Conservation (phyloP, 2,113 vertebrate genomes). For the Ptyas mucosa region DNA sequence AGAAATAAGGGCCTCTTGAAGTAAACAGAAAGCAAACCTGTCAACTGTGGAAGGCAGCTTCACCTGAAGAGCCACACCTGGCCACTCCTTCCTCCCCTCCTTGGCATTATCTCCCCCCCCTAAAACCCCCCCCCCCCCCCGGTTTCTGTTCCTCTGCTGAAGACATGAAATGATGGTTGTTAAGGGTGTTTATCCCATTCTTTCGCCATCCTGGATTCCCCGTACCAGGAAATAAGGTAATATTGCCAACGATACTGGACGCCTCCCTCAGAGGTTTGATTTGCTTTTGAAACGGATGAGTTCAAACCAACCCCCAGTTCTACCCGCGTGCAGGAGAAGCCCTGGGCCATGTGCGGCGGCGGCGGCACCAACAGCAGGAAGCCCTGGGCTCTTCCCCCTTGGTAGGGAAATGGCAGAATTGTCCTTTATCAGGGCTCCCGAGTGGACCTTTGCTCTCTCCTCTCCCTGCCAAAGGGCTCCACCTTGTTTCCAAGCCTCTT, state of each 20-base stretch:
- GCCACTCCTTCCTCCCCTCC: too few relatives aligned
- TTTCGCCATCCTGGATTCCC: neutral
- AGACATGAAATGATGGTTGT: neutral
- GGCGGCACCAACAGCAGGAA: too few relatives aligned
- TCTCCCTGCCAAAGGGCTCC: neutral
- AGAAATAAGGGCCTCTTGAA: neutral
- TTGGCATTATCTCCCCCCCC: neutral
- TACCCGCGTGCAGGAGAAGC: neutral
- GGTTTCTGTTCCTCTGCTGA: too few relatives aligned
- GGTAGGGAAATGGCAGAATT: neutral
- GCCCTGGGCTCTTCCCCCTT: neutral
- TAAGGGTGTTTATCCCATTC: neutral
- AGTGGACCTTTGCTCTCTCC: neutral
- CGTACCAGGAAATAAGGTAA: neutral
- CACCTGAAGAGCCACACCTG: neutral
- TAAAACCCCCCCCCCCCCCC: neutral
- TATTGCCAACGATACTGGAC: neutral
- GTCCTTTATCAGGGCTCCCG: neutral
- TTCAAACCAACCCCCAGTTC: too few relatives aligned
- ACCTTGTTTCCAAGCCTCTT: neutral
- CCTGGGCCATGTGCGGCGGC: neutral
- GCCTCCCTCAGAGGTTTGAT: neutral
- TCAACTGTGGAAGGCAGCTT: neutral
- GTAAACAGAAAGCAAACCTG: neutral
- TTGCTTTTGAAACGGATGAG: too few relatives aligned